Base-by-base conservation (phyloP, 2,888 invertebrate species). In the Arge pagana region DNA sequence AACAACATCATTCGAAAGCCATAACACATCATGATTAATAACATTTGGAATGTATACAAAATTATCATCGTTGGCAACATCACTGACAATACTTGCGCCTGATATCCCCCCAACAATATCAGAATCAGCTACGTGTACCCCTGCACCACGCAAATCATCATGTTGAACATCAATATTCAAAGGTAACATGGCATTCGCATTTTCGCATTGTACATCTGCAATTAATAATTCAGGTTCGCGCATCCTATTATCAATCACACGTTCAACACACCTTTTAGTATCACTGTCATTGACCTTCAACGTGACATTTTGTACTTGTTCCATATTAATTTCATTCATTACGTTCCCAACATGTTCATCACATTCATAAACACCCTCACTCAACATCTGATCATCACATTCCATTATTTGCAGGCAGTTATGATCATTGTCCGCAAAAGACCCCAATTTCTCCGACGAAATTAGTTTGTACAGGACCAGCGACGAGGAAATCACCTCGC, bases 401-500 rank as follows among this genome's bases (percentile, higher is more conserved):
- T 39, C n/a, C 2, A 39, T 21, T 18, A 39, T 39, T 21, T 3
- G 4, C 5, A 39, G 10, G 11, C 1, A 39, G 21, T n/a, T 13
- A 7, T 6, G n/a, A 10, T 39, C 11, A 6, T 21, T 21, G 5
- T 7, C 11, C 3, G 37, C n/a, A n/a, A 39, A 11, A 2, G 15
- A 39, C 6, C 37, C 7, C 37, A 39, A 39, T 39, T 39, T 39
- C n/a, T 39, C 37, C 15, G 11, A 8, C 5, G 37, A n/a, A 39
- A n/a, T n/a, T 10, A 19, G 6, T n/a, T 39, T 23, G 37, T 39
- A 39, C 37, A 21, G 23, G 5, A 40, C 26, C 16, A 5, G 13
- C 15, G 26, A 15, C 8, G 3, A 15, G 28, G 4, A 15, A 26
- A 13, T 2, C n/a, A 1, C 13, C 8, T 26, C 37, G 8, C 13